Conservation (phyloP, 2,797 vertebrate genomes). For the Anguilla megastoma region DNA sequence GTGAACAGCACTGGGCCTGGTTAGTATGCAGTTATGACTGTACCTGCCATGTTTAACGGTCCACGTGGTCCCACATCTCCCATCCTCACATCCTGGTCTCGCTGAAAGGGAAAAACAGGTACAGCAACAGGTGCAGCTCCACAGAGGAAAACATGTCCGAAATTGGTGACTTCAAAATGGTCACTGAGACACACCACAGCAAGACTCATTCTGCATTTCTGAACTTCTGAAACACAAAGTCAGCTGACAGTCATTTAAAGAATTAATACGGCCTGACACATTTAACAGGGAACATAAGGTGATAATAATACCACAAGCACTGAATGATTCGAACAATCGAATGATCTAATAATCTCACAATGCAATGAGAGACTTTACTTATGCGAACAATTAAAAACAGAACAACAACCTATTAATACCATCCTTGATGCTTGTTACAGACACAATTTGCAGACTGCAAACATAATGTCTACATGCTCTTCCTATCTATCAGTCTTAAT, state of each 20-base stretch:
- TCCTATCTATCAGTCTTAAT: background rate
- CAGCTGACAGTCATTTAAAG: background rate
- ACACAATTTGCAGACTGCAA: background rate
- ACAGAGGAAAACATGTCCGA: background rate
- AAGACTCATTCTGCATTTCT: background rate
- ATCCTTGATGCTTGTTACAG: background rate
- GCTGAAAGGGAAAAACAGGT: slow-evolving; percentile 9
- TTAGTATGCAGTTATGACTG: background rate
- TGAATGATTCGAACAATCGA: background rate
- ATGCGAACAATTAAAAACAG: background rate
- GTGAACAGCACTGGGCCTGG: background rate
- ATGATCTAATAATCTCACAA: background rate
- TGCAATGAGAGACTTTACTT: background rate
- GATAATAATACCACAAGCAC: background rate
- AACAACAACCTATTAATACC: background rate
- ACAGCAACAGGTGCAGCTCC: background rate
- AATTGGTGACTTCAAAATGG: background rate
- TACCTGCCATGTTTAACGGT: slow-evolving; percentile 8
- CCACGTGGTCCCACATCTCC: slow-evolving; percentile 6
- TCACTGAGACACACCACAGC: background rate
- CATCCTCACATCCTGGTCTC: slow-evolving; percentile 6
- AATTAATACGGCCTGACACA: background rate
- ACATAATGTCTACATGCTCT: background rate
- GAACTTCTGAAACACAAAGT: background rate
- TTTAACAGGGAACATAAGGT: background rate